Conservation (phyloP, 2,888 invertebrate species). For the Lasioglossum calceatum region DNA sequence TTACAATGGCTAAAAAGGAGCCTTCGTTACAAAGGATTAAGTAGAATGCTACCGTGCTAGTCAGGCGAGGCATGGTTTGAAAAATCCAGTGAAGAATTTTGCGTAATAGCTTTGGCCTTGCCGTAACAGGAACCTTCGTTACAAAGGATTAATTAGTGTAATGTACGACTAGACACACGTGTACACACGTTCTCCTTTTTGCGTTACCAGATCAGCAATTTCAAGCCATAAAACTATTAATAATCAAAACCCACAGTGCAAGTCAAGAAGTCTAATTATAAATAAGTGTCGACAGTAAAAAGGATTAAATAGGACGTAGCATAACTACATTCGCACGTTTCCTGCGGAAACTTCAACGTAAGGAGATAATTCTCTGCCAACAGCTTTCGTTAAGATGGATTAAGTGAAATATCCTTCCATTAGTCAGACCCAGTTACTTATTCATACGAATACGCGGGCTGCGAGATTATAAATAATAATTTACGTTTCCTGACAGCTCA, state of each 20-base stretch:
- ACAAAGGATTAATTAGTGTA: neutral
- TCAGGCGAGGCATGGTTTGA: neutral
- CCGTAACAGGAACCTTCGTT: neutral
- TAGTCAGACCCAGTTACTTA: neutral
- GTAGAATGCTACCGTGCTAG: neutral
- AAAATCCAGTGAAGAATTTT: neutral
- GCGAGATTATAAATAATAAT: neutral
- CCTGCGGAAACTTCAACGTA: neutral
- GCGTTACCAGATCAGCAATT: neutral
- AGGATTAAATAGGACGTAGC: neutral
- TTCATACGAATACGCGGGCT: neutral
- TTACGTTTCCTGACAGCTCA: neutral
- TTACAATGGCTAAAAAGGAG: neutral
- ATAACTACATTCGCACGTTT: neutral
- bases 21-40: neutral
- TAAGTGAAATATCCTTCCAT: conserved; percentile 1
- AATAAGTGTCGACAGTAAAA: neutral
- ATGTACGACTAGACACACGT: neutral
- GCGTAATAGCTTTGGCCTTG: neutral
- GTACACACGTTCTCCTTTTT: neutral
- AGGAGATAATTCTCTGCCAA: neutral
- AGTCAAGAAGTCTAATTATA: neutral
- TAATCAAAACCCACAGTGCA: neutral
- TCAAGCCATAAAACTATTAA: neutral
- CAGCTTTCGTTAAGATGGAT: neutral